Evolutionary conservation across 2,113 vertebrate genomes (phyloP).

Genomic region (Epinephelus cyanopodus): DNA sequence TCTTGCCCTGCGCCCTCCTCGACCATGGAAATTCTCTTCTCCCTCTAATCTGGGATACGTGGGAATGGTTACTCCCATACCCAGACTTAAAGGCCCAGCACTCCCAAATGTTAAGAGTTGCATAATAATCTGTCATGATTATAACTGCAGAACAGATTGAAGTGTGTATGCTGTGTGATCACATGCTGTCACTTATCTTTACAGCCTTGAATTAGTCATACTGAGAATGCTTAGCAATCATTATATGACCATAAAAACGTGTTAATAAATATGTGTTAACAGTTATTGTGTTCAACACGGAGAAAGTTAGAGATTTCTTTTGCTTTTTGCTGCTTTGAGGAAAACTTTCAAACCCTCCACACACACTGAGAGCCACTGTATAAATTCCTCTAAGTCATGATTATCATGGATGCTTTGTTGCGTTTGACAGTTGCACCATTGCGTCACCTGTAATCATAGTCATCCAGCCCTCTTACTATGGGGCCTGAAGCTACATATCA

Average conservation of each 20-base stretch:
- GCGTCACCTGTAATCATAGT: not conserved
- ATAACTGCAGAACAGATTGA: not conserved
- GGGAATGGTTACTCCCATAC: slow-evolving; percentile 27
- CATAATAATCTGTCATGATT: not conserved
- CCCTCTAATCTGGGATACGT: slow-evolving; percentile 42
- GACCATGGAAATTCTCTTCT: not conserved
- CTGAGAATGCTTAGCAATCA: not conserved
- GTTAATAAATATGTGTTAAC: not conserved
- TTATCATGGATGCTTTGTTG: not conserved
- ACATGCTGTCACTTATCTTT: not conserved
- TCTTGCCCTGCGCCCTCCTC: not conserved
- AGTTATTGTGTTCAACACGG: not conserved
- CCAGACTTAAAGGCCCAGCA: slow-evolving; percentile 15
- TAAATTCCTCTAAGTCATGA: not conserved
- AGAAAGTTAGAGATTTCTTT: not conserved
- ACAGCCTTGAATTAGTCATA: not conserved
- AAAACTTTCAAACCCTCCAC: not conserved
- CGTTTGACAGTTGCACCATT: not conserved
- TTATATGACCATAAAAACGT: not conserved
- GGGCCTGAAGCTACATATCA: not conserved
- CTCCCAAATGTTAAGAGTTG: not conserved
- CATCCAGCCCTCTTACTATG: not conserved
- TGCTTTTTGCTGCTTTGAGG: not conserved
- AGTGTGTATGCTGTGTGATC: not conserved
- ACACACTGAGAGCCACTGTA: not conserved